A percentile compares a stretch with the other conserved stretches of the same genome.
Conservation (phyloP, 2,888 invertebrate genomes). For the Coleophora deauratella region DNA sequence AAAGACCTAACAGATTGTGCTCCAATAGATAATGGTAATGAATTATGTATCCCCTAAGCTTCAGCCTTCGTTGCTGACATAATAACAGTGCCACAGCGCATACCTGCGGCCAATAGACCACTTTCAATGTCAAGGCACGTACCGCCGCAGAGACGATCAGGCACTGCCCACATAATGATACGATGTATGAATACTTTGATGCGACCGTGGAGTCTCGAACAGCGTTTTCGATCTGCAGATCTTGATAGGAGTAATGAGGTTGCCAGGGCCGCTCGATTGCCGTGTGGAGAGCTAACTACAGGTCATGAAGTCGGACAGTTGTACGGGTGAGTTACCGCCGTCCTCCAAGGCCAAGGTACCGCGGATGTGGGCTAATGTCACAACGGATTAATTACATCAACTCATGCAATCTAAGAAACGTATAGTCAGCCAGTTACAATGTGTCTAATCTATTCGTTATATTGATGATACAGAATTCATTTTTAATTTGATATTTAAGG, state of each 20-base stretch:
- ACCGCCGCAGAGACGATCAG: constrained; percentile 36
- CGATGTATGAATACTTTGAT: constrained; percentile 35
- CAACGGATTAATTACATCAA: constrained; percentile 39
- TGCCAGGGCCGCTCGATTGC: constrained; percentile 40
- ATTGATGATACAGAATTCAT: no score
- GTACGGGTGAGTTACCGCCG: not conserved
- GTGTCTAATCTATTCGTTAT: not conserved
- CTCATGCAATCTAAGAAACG: constrained; percentile 38
- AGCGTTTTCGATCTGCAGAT: constrained; percentile 30
- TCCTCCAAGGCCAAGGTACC: constrained; percentile 34
- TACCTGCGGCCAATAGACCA: constrained; percentile 51
- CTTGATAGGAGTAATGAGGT: constrained; percentile 35
- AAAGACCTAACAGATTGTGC: no score
- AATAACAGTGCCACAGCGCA: constrained; percentile 38
- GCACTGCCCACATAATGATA: constrained; percentile 49
- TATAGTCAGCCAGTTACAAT: constrained; percentile 29
- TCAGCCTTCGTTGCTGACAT: constrained; percentile 56
- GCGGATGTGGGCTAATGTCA: constrained; percentile 35
- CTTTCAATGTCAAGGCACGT: constrained; percentile 59
- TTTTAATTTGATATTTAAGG: no score
- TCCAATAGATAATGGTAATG: constrained; percentile 32
- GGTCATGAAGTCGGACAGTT: constrained; percentile 16
- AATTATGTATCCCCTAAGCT: constrained; percentile 49
- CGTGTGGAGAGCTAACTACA: constrained; percentile 27
- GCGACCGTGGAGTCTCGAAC: constrained; percentile 20